Evolutionary conservation across 2,888 invertebrate genomes (phyloP).

Genomic region (Saturnia pavonia): DNA sequence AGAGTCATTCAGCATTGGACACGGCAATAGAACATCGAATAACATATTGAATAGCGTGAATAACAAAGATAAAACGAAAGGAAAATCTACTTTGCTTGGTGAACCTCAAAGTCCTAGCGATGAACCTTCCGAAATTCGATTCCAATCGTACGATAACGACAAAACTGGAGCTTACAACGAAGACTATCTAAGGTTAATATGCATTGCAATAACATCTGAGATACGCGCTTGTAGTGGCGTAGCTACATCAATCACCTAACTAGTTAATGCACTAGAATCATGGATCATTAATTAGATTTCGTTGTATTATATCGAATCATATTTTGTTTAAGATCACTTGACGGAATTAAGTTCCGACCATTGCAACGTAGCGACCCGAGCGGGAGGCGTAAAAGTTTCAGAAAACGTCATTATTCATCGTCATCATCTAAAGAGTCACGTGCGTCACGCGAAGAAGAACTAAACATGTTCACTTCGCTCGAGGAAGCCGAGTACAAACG

Average conservation of each 20-base stretch:
- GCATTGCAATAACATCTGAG: slow-evolving; percentile 28
- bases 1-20: slow-evolving; percentile 69
- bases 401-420: slow-evolving; percentile 83
- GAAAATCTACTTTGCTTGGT: slow-evolving; percentile 75
- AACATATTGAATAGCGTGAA: slow-evolving; percentile 30
- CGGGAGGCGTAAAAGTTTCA: slow-evolving; percentile 82
- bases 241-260: slow-evolving; percentile 33
- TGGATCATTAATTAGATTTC: slow-evolving; percentile 47
- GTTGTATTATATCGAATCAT: slow-evolving; percentile 73
- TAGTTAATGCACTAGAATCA: slow-evolving; percentile 51
- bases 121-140: slow-evolving; percentile 70
- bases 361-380: slow-evolving; percentile 84
- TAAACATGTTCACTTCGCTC: slow-evolving; percentile 84
- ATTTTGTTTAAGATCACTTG: slow-evolving; percentile 83
- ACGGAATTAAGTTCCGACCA: slow-evolving; percentile 84
- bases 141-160: slow-evolving; percentile 79
- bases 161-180: slow-evolving; percentile 68
- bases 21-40: slow-evolving; percentile 70
- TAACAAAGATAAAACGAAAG: slow-evolving; percentile 46
- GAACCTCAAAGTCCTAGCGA: slow-evolving; percentile 67
- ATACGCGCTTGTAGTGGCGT: slow-evolving; percentile 54
- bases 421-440: slow-evolving; percentile 83
- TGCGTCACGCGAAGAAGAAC: slow-evolving; percentile 84
- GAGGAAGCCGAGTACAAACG: slow-evolving; percentile 83
- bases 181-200: slow-evolving; percentile 80